Base-by-base conservation (phyloP, 2,113 vertebrate species). In the Phrynocephalus versicolor region DNA sequence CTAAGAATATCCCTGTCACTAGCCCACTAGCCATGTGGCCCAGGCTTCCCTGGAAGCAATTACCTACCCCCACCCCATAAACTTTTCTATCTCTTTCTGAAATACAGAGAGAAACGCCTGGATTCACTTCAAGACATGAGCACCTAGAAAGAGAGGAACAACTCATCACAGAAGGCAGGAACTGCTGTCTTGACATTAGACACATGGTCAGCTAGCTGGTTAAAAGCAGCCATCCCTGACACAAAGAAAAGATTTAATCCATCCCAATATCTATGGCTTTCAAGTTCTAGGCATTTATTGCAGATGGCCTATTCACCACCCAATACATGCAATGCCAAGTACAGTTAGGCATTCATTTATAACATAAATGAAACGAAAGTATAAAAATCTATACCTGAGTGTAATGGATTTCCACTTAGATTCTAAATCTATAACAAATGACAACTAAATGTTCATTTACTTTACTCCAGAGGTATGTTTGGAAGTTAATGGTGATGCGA, bases 401-500 rank as follows among this genome's bases (percentile, higher is more conserved):
- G 78, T 82, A 90, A 86, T 64, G 51, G 89, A 89, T 81, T 79
- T 85, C 87, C 64, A 21, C 41, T 91, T 70, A 81, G 64, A 85
- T 79, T 5, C 16, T 58, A 81, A 45, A 39, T 81, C 72, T 76
- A 71, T 87, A 91, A 91, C 30, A 84, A 85, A 90, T 81, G 6
- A 64, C 64, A 75, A 76, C 79, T 79, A 70, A 2, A 88, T 89
- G 86, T 19, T n/a, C 65, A 87, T 85, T 83, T 82, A 72, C 19
- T 23, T 80, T 64, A 87, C 85, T 83, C 67, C 79, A 77, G 83
- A 64, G 73, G 10, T 51, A 83, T 60, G 51, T 87, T 84, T 87
- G 80, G 88, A 83, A 82, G 60, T 76, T 87, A 67, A 89, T 64
- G 87, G 67, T 87, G 89, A 92, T 88, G 69, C 84, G 84, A 82